A percentile compares a stretch with the other conserved stretches of the same genome.
These are phyloP conservation scores for Epizoanthus illoricatus DNA, from an alignment of 92 coral and sea anemone species.

Conservation along the genomic window DNA sequence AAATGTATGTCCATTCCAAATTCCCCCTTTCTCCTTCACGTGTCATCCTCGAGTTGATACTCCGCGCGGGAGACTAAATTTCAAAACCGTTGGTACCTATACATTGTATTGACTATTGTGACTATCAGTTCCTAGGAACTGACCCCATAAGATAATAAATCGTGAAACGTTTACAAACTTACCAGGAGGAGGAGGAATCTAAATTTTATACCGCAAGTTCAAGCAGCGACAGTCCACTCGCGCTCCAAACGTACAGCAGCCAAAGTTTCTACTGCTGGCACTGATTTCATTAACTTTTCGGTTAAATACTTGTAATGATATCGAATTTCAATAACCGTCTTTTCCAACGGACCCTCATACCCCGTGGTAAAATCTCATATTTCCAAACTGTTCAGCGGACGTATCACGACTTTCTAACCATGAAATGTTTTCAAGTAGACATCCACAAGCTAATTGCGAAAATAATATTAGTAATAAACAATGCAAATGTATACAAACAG, in stretches of 20 bases:
- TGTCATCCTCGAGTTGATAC: no score
- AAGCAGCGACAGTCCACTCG: neutral
- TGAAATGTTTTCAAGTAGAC: no score
- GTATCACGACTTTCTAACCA: no score
- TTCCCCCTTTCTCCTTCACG: no score
- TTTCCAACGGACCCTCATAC: slow-evolving; percentile 4
- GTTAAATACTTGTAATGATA: neutral
- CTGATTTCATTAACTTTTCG: neutral
- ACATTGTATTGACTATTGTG: no score
- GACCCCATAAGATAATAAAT: no score
- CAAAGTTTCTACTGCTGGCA: neutral
- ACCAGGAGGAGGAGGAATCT: neutral
- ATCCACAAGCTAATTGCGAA: neutral
- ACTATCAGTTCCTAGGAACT: no score
- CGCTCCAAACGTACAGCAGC: neutral
- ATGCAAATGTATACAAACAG: slow-evolving; percentile 34
- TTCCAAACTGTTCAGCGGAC: neutral
- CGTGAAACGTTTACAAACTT: no score
- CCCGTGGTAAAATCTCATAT: neutral
- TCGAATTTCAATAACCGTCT: slow-evolving; percentile 14
- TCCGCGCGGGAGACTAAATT: no score
- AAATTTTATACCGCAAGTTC: neutral
- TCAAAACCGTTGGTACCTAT: no score
- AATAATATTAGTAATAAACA: neutral
- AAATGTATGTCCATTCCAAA: no score